Evolutionary conservation across 2,113 vertebrate species (phyloP), one percentile per base, ranked within the genome.

Genomic region (Mus spicilegus): DNA sequence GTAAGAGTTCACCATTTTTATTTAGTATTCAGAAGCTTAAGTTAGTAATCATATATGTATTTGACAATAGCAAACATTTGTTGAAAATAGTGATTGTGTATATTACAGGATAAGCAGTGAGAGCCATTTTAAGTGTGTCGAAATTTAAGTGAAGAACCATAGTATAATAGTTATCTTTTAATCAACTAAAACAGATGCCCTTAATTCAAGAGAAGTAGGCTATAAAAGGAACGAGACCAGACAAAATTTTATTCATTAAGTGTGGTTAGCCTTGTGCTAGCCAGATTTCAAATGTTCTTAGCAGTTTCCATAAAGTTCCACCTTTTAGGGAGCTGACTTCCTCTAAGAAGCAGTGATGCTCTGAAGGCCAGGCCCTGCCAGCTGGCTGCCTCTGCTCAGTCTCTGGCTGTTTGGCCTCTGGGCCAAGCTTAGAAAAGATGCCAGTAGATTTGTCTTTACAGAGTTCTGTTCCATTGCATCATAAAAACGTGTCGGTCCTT

Each of bases 81-180:
- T 92, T 95, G 42, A 90, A 96, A 77, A 89, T 90, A 85, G 61
- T 87, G 77, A 69, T 30, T 75, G 11, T 75, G 7, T 54, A 17
- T 72, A 4, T 49, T 90, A 39, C 70, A 78, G 63, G 42, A 84
- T 46, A 12, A 91, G 58, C 81, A 49, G 13, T 93, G 36, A 93
- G 73, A 82, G 3, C 33, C 92, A 24, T 42, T 84, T 84, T 39
- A 46, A 39, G 77, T 51, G 36, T 96, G 87, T 88, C 82, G 20
- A 88, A 93, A 73, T 84, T 87, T 81, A 96, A 85, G 4, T 96
- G 89, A 93, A 80, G 28, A 84, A 92, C 30, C n/a, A 58, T 13
- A 91, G 42, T 77, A 30, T 92, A 84, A 77, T 86, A 30, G 81
- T 87, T 93, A 87, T 7, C 33, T 91, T 93, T 63, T 33, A 56